Percentiles rank a stretch among this genome's conserved stretches.
phyloP scores from a whole-genome alignment of 2,797 vertebrate species.

The Gallinago stenura region DNA sequence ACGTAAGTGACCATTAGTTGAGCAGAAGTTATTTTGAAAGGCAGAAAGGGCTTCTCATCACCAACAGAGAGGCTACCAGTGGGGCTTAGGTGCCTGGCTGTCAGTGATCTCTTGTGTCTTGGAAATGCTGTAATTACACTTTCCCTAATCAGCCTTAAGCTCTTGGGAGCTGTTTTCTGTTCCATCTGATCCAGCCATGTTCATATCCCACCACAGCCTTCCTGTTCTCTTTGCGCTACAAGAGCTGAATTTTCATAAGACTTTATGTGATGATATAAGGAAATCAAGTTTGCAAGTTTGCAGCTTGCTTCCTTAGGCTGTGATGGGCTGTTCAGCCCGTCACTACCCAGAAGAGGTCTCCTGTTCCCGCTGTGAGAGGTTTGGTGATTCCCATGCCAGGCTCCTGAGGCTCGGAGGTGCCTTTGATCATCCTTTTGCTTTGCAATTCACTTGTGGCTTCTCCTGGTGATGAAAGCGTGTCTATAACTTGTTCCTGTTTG shows the following conservation, averaged over 20 bases:
- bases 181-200: not conserved
- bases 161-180: not conserved
- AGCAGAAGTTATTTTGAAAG: not conserved
- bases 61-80: not conserved
- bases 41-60: not conserved
- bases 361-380: not conserved
- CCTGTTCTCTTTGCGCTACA: not conserved
- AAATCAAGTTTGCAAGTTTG: not conserved
- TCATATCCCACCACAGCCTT: not conserved
- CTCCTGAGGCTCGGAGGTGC: not conserved
- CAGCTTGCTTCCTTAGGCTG: not conserved
- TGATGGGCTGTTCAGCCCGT: not conserved
- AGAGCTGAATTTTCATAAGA: not conserved
- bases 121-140: not conserved
- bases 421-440: constrained; percentile 6
- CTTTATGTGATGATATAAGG: not conserved
- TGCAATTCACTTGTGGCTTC: not conserved
- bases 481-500: not conserved
- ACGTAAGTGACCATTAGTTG: constrained; percentile 78
- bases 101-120: not conserved
- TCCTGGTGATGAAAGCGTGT: not conserved
- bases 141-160: not conserved
- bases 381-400: not conserved
- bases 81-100: not conserved
- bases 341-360: not conserved